Evolutionary conservation across 2,113 vertebrate species (phyloP).

Genomic region (Pagrus major): DNA sequence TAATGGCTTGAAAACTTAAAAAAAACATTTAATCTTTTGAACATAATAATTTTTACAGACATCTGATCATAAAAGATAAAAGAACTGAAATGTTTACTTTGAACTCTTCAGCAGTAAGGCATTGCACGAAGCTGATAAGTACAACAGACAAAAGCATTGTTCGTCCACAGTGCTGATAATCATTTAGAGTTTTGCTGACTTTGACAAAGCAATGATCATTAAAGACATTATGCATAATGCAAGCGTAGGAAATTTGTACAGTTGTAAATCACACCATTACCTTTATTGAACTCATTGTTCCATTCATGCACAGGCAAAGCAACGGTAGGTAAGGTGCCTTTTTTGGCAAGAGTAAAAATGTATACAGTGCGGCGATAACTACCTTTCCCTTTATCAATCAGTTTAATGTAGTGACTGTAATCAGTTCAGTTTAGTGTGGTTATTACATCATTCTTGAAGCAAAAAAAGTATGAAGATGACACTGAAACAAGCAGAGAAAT

Average conservation of each 20-base stretch:
- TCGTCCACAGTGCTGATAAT: constrained; percentile 15
- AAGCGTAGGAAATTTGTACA: not conserved
- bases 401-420: constrained; percentile 44
- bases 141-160: not conserved
- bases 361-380: constrained; percentile 4
- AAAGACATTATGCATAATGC: not conserved
- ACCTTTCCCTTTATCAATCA: constrained; percentile 36
- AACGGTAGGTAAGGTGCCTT: not conserved
- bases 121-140: constrained; percentile 42
- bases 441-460: not conserved
- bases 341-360: constrained; percentile 6
- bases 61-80: constrained; percentile 24
- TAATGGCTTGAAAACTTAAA: constrained; percentile 63
- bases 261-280: not conserved
- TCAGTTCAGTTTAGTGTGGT: constrained; percentile 49
- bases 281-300: not conserved
- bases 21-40: constrained; percentile 22
- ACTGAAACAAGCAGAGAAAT: constrained; percentile 18
- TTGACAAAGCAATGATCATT: constrained; percentile 16
- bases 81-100: constrained; percentile 5
- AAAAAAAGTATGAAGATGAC: not conserved
- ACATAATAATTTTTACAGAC: constrained; percentile 39
- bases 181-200: constrained; percentile 23
- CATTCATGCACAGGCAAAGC: constrained; percentile 24
- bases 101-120: constrained; percentile 41